A percentile compares a stretch with the other conserved stretches of the same genome.
Evolutionary conservation across 2,113 vertebrate species (phyloP).

Genomic region (Cryptotis parvus): DNA sequence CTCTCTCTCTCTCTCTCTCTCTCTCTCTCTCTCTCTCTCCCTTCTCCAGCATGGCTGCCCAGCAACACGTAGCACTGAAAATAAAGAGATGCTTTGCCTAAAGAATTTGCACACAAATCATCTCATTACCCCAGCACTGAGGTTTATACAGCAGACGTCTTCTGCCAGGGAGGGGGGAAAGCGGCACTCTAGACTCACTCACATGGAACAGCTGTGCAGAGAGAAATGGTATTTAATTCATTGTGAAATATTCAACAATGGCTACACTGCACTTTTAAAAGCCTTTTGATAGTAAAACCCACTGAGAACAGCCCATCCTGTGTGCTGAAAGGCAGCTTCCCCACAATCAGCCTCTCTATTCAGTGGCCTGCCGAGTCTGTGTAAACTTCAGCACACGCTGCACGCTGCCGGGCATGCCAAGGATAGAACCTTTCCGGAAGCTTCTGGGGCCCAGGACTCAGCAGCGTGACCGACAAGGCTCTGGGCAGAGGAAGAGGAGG

Average conservation of each 20-base stretch:
- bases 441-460: slow-evolving; percentile 16
- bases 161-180: slow-evolving; percentile 47
- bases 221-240: slow-evolving; percentile 76
- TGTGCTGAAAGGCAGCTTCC: slow-evolving; percentile 81
- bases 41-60: slow-evolving; percentile 48
- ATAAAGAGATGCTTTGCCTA: slow-evolving; percentile 61
- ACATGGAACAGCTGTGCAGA: slow-evolving; percentile 79
- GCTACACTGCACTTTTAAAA: slow-evolving; percentile 80
- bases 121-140: slow-evolving; percentile 68
- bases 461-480: background rate
- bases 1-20: background rate
- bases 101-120: slow-evolving; percentile 62
- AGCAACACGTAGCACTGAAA: slow-evolving; percentile 61
- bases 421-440: slow-evolving; percentile 65
- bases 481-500: rapidly evolving
- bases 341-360: slow-evolving; percentile 80
- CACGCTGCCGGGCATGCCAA: slow-evolving; percentile 63
- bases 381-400: slow-evolving; percentile 83
- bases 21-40: slow-evolving; percentile 10
- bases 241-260: slow-evolving; percentile 78
- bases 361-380: slow-evolving; percentile 70
- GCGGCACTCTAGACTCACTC: slow-evolving; percentile 59
- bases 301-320: slow-evolving; percentile 74
- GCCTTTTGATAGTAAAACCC: slow-evolving; percentile 83
- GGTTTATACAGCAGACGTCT: slow-evolving; percentile 78